Evolutionary conservation across 2,888 invertebrate species (phyloP), one percentile per base, ranked within the genome.

Genomic region (Drosophila hamatofila): DNA sequence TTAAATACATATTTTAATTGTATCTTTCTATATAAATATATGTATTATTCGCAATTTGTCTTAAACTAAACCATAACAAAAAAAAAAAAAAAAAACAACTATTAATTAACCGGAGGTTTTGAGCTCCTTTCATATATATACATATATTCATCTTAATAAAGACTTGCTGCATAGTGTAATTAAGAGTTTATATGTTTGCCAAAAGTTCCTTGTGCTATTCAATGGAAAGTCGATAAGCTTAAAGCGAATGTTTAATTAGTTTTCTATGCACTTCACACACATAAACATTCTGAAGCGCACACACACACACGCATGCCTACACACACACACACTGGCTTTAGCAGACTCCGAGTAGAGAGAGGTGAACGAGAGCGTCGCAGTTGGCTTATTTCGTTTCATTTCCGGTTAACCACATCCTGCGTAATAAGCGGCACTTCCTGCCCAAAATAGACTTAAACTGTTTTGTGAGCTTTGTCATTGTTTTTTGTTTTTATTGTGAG

Each of bases 341-440:
- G 51, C 62, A 49, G 35, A 16, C 35, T n/a, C 18, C 30, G 25
- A 33, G 37, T 27, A 37, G 49, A 37, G 49, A 37, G 49, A 68
- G 51, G 42, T 74, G 63, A 23, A 44, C n/a, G n/a, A 51, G 39
- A 52, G 67, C 67, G 83, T 83, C 83, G 83, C 90, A 90, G 73
- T 89, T 84, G 84, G 84, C 59, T 90, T 90, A 83, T 62, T 90
- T 90, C 81, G 90, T 86, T 85, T 90, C 84, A 90, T 90, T 85
- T 85, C 84, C 84, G 84, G 90, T 86, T 90, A 85, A 90, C 84
- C 89, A 87, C 84, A 85, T 90, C 84, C 84, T 86, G 90, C 84
- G 90, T 85, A 90, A 85, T 85, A 85, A 85, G 89, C 90, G 88
- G 68, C 88, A 83, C 89, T 87, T 85, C 84, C 84, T 78, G 71